A percentile compares a stretch with the other conserved stretches of the same genome.
phyloP scores from a whole-genome alignment of 2,888 invertebrate species.

The Morpho deidamia region DNA sequence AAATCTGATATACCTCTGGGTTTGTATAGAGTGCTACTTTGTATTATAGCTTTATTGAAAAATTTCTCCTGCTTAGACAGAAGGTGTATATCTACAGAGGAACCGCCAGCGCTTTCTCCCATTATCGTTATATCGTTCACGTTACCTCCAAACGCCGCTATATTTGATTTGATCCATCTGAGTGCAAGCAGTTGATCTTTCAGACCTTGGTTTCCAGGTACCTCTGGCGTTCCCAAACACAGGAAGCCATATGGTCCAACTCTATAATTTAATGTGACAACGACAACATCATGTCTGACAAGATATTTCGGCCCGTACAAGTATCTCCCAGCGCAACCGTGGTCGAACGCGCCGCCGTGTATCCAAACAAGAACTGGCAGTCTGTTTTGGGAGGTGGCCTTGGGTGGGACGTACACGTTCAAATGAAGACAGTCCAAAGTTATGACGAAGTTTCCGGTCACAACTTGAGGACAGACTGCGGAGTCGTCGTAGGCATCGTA shows the following conservation, averaged over 20 bases:
- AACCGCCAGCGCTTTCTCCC: slow-evolving; percentile 49
- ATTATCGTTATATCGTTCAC: slow-evolving; percentile 42
- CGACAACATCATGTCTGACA: slow-evolving; percentile 42
- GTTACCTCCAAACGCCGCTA: slow-evolving; percentile 51
- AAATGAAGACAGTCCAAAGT: slow-evolving; percentile 45
- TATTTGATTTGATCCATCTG: slow-evolving; percentile 49
- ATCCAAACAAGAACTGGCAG: slow-evolving; percentile 50
- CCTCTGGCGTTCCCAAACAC: slow-evolving; percentile 41
- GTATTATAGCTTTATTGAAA: slow-evolving; percentile 43
- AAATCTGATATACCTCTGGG: slow-evolving; percentile 30
- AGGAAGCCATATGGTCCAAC: slow-evolving; percentile 54
- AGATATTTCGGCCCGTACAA: slow-evolving; percentile 42
- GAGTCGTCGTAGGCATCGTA: slow-evolving; percentile 50
- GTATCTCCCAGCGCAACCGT: slow-evolving; percentile 36
- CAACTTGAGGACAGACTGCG: slow-evolving; percentile 44
- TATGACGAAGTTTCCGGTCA: slow-evolving; percentile 34
- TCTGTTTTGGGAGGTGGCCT: slow-evolving; percentile 33
- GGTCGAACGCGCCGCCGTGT: slow-evolving; percentile 40
- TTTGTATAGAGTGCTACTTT: slow-evolving; percentile 39
- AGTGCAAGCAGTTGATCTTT: slow-evolving; percentile 50
- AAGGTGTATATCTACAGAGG: slow-evolving; percentile 43
- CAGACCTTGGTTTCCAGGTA: slow-evolving; percentile 53
- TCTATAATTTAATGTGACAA: slow-evolving; percentile 52
- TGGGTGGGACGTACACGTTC: slow-evolving; percentile 45
- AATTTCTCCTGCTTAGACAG: slow-evolving; percentile 37